Conservation (phyloP, 2,888 invertebrate species). For the Drosophila borealis region DNA sequence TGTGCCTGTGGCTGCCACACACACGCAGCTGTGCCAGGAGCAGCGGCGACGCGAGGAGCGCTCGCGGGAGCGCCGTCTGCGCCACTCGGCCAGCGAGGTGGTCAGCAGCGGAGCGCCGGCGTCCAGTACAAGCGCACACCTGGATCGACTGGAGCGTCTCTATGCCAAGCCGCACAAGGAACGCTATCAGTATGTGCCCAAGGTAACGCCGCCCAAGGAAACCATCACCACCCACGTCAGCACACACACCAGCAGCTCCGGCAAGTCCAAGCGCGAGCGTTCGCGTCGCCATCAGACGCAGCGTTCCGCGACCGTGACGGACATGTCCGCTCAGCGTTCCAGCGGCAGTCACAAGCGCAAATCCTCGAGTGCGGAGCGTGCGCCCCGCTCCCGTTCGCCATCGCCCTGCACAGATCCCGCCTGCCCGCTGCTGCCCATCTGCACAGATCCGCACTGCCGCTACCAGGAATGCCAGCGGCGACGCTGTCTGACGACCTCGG, state of each 20-base stretch:
- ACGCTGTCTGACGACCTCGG: constrained; percentile 66
- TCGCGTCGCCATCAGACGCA: constrained; percentile 85
- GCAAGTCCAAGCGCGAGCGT: constrained; percentile 81
- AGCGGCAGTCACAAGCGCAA: constrained; percentile 79
- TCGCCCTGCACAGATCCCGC: constrained; percentile 85
- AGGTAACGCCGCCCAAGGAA: constrained; percentile 66
- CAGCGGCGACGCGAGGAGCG: constrained; percentile 67
- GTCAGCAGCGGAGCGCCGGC: constrained; percentile 69
- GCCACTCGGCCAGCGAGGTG: constrained; percentile 84
- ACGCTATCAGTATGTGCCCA: constrained; percentile 84
- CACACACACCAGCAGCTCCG: constrained; percentile 5
- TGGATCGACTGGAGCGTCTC: constrained; percentile 81
- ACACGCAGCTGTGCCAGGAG: constrained; percentile 59
- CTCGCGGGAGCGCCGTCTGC: constrained; percentile 81
- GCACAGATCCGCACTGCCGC: constrained; percentile 85
- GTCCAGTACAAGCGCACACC: constrained; percentile 53
- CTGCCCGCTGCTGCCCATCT: constrained; percentile 84
- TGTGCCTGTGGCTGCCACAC: constrained; percentile 54
- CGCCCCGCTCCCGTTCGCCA: constrained; percentile 83
- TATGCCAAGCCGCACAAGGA: constrained; percentile 84
- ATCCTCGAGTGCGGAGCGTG: constrained; percentile 84
- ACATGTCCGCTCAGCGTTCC: constrained; percentile 82
- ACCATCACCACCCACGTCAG: constrained; percentile 2
- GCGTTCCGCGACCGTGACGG: constrained; percentile 85
- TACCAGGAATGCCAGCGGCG: constrained; percentile 80